These are phyloP conservation scores for Palythoa heliodiscus DNA, from an alignment of 92 coral and sea anemone species.

Conservation along the genomic window DNA sequence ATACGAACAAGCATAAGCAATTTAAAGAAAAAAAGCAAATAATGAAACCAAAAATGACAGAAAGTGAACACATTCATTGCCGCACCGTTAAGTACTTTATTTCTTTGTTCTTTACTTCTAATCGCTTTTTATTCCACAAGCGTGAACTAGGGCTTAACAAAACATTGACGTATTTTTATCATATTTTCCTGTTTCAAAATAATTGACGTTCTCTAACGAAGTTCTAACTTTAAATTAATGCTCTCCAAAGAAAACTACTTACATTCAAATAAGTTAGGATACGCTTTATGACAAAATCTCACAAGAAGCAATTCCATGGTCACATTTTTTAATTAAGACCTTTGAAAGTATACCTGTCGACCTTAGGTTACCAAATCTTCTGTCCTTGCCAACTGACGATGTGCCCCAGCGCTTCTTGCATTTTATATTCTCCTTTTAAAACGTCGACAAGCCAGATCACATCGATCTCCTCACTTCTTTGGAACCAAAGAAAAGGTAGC, in stretches of 20 bases:
- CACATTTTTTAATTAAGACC: not conserved
- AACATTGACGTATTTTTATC: not conserved
- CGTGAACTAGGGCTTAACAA: not conserved
- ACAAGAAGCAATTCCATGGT: not conserved
- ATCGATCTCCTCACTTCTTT: not conserved
- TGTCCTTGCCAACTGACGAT: not conserved
- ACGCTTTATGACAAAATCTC: not conserved
- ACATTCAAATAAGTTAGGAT: not conserved
- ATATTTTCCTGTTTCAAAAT: not conserved
- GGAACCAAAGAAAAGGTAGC: slow-evolving; percentile 23
- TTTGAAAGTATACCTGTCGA: not conserved
- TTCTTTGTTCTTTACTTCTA: not conserved
- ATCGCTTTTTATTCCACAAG: not conserved
- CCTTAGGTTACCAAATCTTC: not conserved
- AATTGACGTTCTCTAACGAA: not conserved
- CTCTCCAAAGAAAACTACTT: not conserved
- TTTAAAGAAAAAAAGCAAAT: not conserved
- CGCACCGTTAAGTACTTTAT: not conserved
- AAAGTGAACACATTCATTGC: no score
- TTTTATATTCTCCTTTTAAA: not conserved
- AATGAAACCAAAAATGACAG: no score
- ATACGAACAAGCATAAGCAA: not conserved
- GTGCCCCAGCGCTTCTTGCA: not conserved
- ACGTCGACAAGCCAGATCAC: not conserved
- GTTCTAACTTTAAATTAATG: not conserved